A percentile compares a stretch with the other conserved stretches of the same genome.
These are phyloP conservation scores for Patella ulyssiponensis DNA, from an alignment of 2,888 invertebrate genomes.

Conservation along the genomic window DNA sequence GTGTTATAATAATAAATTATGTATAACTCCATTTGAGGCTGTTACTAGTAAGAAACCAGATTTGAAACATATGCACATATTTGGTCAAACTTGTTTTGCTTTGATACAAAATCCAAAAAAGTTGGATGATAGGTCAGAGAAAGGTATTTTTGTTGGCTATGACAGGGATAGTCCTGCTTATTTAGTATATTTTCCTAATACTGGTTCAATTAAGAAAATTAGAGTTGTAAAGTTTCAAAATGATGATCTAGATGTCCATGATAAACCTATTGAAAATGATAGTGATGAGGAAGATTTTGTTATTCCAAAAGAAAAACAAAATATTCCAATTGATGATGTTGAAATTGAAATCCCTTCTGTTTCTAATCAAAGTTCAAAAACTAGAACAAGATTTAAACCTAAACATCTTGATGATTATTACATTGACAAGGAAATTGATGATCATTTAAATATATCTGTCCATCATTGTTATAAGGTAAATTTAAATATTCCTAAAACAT, in stretches of 20 bases:
- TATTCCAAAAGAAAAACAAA: not conserved
- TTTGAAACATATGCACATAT: constrained; percentile 8
- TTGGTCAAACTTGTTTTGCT: too few species aligned
- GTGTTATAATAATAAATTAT: constrained; percentile 26
- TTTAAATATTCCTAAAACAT: constrained; percentile 14
- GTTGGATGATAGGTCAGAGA: too few species aligned
- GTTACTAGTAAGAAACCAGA: constrained; percentile 22
- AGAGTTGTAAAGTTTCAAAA: constrained; percentile 25
- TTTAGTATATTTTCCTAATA: constrained; percentile 31
- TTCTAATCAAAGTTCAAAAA: not conserved
- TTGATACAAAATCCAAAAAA: too few species aligned
- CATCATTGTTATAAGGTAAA: constrained; percentile 16
- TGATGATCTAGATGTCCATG: not conserved
- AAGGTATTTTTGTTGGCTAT: constrained; percentile 34
- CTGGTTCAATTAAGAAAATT: constrained; percentile 21
- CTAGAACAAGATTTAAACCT: not conserved
- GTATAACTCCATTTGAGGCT: constrained; percentile 28
- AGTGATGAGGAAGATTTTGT: not conserved
- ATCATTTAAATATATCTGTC: not conserved
- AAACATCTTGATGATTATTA: constrained; percentile 3
- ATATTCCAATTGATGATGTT: not conserved
- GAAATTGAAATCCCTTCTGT: too few species aligned
- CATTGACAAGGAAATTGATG: constrained; percentile 1
- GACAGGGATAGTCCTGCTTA: constrained; percentile 33
- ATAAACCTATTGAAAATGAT: not conserved